Base-by-base conservation (phyloP, 2,113 vertebrate species). In the Hemichromis elongatus region DNA sequence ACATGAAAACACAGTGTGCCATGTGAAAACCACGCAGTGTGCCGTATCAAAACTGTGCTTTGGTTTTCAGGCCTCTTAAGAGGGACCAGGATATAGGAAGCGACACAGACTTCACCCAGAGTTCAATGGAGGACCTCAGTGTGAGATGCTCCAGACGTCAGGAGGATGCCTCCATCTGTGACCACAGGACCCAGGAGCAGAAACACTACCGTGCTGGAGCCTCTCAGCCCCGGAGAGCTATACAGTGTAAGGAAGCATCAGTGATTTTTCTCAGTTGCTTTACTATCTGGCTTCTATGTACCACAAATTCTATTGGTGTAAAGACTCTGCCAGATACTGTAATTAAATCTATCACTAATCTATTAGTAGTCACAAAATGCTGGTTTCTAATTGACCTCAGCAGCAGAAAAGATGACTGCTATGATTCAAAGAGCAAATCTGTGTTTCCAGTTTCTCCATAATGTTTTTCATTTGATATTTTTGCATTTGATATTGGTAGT, bases 71-170 rank as follows among this genome's bases (percentile, higher is more conserved):
- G 57, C 96, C 97, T 45, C 93, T 96, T 5, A 96, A 93, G 85
- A 92, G 94, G 63, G 95, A 96, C 35, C 91, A 96, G 79, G 96
- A 96, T 21, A 94, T 96, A 19, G 96, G 95, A 50, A 97, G 96
- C 9, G 97, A 97, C 91, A 95, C 95, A 8, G 96, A 97, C 57
- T 91, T 96, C 59, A 96, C 96, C 84, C 96, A 96, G 91, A 96
- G 96, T 55, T 96, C 96, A 6, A 94, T 97, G 94, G 96, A 96
- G 53, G 96, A 97, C 90, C 93, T 96, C 86, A 96, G 33, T 28
- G 83, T 75, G 5, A 93, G 93, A 53, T 89, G 88, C 75, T 90
- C 94, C 70, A 82, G 90, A 18, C 91, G 92, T 13, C 92, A 92
- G 26, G 95, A 95, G 28, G 95, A 92, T 6, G 21, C 90, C 54